Percentiles rank a stretch among this genome's conserved stretches.
Conservation (phyloP, 2,888 invertebrate genomes). For the Morpho deidamia region DNA sequence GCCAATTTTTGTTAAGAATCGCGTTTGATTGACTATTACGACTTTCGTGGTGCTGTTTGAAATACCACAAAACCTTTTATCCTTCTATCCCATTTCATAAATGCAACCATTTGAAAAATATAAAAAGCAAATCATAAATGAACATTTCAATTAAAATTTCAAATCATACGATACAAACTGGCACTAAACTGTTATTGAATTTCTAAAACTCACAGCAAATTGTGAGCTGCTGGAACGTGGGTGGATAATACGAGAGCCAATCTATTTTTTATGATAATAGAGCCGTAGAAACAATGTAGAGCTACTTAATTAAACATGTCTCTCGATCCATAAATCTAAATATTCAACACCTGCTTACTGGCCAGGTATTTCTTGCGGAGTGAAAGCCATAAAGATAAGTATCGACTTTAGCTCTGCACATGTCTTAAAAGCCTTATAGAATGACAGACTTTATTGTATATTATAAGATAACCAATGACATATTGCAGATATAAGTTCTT, state of each 20-base stretch:
- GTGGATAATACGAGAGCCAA: conserved; percentile 40
- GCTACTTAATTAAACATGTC: conserved; percentile 67
- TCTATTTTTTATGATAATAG: conserved; percentile 46
- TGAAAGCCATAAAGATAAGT: conserved; percentile 50
- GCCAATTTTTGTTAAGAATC: no score
- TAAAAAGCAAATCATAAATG: no score
- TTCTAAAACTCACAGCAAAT: conserved; percentile 21
- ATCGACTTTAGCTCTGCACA: conserved; percentile 31
- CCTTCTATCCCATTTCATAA: no score
- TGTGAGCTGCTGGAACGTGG: conserved; percentile 20
- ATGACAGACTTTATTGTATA: conserved; percentile 7
- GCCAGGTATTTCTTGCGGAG: conserved; percentile 34
- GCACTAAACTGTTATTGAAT: conserved; percentile 12
- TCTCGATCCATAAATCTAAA: conserved; percentile 70
- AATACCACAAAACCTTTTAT: no score
- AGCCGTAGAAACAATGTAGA: conserved; percentile 48
- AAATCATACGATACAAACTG: neutral
- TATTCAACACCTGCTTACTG: conserved; percentile 44
- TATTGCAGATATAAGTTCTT: conserved; percentile 8
- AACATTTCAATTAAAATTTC: neutral
- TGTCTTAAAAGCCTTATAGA: conserved; percentile 25
- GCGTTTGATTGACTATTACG: no score
- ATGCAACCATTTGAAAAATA: no score
- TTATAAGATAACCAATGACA: conserved; percentile 11
- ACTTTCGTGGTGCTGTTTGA: no score